Evolutionary conservation across 1,140 invertebrate genomes (phyloP).

Genomic region (Diachasma alloeum): DNA sequence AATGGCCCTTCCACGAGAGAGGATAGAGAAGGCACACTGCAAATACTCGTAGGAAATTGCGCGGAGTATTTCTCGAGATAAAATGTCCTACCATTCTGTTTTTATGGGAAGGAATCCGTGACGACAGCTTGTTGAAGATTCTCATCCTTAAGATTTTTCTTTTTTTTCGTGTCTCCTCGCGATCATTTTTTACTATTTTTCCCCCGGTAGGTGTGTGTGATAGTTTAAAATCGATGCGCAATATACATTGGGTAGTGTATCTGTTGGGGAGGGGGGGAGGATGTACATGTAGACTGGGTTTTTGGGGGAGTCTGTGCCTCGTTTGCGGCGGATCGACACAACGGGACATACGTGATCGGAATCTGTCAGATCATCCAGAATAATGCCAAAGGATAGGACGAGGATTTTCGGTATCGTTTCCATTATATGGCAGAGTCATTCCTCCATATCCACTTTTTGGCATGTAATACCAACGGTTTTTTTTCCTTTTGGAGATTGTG

Average conservation of each 20-base stretch:
- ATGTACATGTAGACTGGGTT: not conserved
- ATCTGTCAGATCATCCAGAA: constrained; percentile 23
- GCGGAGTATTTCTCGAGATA: constrained; percentile 1
- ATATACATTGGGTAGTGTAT: not conserved
- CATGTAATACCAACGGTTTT: not conserved
- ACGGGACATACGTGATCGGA: constrained; percentile 18
- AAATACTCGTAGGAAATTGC: constrained; percentile 23
- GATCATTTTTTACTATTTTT: not conserved
- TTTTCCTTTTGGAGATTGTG: no score
- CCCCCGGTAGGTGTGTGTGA: not conserved
- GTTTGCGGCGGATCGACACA: constrained; percentile 11
- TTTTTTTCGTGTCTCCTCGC: not conserved
- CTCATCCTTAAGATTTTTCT: not conserved
- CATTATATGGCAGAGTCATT: not conserved
- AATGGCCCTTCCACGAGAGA: constrained; percentile 22
- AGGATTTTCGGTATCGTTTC: constrained; percentile 1
- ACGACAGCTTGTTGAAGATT: not conserved
- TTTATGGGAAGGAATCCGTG: not conserved
- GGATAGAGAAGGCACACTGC: constrained; percentile 1
- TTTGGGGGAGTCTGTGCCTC: not conserved
- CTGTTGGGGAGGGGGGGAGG: not conserved
- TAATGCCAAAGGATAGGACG: constrained; percentile 9
- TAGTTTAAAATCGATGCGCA: not conserved
- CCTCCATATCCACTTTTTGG: not conserved
- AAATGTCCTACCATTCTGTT: not conserved